Evolutionary conservation across 2,113 vertebrate species (phyloP), one percentile per base, ranked within the genome.

Genomic region (Pampusana beccarii): DNA sequence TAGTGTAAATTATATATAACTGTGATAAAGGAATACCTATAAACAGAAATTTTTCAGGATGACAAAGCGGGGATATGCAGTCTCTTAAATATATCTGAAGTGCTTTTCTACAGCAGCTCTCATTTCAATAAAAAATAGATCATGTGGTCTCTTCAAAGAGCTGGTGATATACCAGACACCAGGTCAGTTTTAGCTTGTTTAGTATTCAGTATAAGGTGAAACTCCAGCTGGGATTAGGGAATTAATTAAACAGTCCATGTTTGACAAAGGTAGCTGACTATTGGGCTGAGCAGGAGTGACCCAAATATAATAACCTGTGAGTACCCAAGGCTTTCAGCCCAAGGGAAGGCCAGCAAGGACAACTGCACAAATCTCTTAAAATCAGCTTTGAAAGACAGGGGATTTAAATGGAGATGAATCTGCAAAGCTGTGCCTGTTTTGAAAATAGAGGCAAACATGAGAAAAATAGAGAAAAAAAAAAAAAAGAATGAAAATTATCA

Each of bases 191-290:
- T 15, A 1, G 5, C 26, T 88, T 89, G 34, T 31, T 95, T 78
- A 78, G 56, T 74, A 92, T 90, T 96, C 86, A 51, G 51, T n/a
- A 42, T 56, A 67, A 66, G 10, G 25, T 12, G 29, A 83, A 16
- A 7, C 34, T 96, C 50, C 73, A 81, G 12, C 13, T 89, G 69
- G 80, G 80, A 93, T 78, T 91, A 96, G 26, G 75, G 51, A 94
- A 94, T 91, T 95, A 95, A 93, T 94, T 95, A 88, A 95, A 91
- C 16, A 88, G 82, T 51, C 58, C 5, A 3, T 88, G 60, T 89
- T 83, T 92, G 80, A 86, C 88, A 81, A 86, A 92, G 60, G 75
- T 42, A 94, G 60, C 23, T 90, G 61, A 85, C 84, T 85, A 71
- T n/a, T 2, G 9, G 29, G 33, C 40, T 83, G 64, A 88, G 28